These are phyloP conservation scores for Antechinus stuartii DNA, from an alignment of 2,113 vertebrate species.

Conservation along the genomic window DNA sequence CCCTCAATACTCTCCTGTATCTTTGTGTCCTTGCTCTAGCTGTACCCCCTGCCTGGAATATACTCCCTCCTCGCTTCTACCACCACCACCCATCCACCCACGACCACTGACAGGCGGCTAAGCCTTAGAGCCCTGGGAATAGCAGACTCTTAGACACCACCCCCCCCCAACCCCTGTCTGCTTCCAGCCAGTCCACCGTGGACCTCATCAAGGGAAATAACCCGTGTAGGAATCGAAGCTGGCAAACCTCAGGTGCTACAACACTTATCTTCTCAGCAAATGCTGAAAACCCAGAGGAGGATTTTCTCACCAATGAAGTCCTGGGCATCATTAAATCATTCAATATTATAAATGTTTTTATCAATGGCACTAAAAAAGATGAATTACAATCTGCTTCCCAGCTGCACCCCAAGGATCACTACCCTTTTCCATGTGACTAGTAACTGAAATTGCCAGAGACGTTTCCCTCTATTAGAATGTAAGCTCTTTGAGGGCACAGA, in stretches of 20 bases:
- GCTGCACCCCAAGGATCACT: not conserved
- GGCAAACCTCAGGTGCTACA: not conserved
- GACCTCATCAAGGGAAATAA: not conserved
- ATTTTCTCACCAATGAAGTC: not conserved
- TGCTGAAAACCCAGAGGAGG: not conserved
- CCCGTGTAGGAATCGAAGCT: not conserved
- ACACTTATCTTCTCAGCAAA: not conserved
- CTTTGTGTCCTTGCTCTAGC: not conserved
- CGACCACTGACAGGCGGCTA: not conserved
- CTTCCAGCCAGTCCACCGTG: not conserved
- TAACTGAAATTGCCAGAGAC: not conserved
- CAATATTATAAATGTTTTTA: not conserved
- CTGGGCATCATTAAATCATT: not conserved
- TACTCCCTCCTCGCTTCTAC: not conserved
- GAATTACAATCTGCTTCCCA: not conserved
- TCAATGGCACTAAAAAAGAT: not conserved
- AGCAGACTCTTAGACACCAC: not conserved
- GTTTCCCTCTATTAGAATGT: not conserved
- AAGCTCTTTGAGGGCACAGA: not conserved
- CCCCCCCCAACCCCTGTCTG: accelerated
- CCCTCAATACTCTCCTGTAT: not conserved
- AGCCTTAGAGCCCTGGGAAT: not conserved
- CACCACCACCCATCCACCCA: not conserved
- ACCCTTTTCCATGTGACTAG: not conserved
- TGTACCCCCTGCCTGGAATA: not conserved